Base-by-base conservation (phyloP, 1,140 invertebrate genomes). In the Elysia chlorotica region DNA sequence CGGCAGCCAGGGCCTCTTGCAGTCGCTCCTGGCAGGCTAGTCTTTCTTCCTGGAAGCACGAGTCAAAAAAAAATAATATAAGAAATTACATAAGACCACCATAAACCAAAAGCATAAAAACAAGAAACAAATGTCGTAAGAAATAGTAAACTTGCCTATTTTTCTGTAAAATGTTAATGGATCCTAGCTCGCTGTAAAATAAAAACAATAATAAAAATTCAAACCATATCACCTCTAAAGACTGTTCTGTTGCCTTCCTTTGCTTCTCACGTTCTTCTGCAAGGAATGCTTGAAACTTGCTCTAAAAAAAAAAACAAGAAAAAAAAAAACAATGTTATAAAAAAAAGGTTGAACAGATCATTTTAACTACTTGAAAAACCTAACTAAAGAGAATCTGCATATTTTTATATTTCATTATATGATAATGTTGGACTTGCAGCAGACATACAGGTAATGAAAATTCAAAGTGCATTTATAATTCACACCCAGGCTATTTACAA, bases 221-320 rank as follows among this genome's bases (percentile, higher is more conserved):
- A n/a, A n/a, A n/a, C n/a, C n/a, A n/a, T n/a, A n/a, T n/a, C n/a
- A 81, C 79, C 77, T 77, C 71, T 30, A 79, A 33, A 36, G 74
- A 70, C 53, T 74, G 71, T 35, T 74, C 66, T 6, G 77, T 38
- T 19, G 66, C 69, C 36, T 62, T 62, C 31, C 71, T 67, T 56
- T 76, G 73, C 23, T 76, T 73, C 30, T 66, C 67, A 62, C 37
- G 71, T 73, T 81, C 79, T 36, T 76, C 61, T 17, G 70, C 66
- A 14, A 81, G 63, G 35, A 73, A 71, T 1, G 21, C 37, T 54
- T 81, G 74, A 77, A 81, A 79, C 59, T 75, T 65, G 41, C 77
- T 71, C 79, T 81, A 74, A 37, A 78, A 72, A 33, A 56, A 65
- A 25, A 63, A 68, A 69, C 31, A 65, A 19, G 38, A 41, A 21